A percentile compares a stretch with the other conserved stretches of the same genome.
Evolutionary conservation across 2,797 vertebrate species (phyloP).

Genomic region (Tangara arthus): DNA sequence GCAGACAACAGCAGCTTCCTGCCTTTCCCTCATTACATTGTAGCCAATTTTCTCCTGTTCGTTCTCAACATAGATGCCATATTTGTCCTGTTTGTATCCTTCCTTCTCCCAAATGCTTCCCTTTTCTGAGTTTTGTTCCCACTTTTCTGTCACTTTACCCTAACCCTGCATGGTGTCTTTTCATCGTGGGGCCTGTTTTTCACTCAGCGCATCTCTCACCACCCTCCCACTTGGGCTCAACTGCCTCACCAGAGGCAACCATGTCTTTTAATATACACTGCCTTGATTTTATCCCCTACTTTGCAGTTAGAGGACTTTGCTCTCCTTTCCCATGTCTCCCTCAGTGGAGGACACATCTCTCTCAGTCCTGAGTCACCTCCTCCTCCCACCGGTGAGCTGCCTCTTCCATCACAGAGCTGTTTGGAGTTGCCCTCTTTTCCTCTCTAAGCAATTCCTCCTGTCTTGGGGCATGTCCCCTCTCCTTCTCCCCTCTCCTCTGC

Average conservation of each 20-base stretch:
- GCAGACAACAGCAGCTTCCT: neutral
- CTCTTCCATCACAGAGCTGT: neutral
- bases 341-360: neutral
- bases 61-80: neutral
- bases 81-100: neutral
- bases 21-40: neutral
- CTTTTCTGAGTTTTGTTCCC: neutral
- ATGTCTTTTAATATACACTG: neutral
- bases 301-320: neutral
- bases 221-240: neutral
- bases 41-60: neutral
- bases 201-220: neutral
- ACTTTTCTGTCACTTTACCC: neutral
- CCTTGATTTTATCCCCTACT: neutral
- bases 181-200: neutral
- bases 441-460: neutral
- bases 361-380: neutral
- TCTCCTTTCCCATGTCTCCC: neutral
- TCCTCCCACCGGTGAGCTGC: neutral
- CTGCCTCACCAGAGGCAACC: neutral
- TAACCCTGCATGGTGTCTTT: neutral
- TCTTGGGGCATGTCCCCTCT: neutral
- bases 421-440: neutral
- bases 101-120: neutral
- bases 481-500: neutral